Evolutionary conservation across 2,888 invertebrate genomes (phyloP).

Genomic region (Ramazzottius varieornatus): DNA sequence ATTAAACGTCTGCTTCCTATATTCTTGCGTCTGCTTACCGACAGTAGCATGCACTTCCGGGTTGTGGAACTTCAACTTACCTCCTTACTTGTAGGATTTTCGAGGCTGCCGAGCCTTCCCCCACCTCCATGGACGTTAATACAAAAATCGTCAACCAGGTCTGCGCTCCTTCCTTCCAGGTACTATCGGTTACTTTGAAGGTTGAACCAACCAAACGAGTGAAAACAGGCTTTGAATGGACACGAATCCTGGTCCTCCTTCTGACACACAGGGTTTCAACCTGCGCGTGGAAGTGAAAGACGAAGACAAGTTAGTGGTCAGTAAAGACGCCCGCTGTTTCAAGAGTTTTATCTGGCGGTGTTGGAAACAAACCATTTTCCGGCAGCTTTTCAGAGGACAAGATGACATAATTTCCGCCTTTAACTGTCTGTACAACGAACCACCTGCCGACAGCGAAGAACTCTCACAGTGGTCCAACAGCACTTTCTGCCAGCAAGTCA

Average conservation of each 20-base stretch:
- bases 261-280: neutral
- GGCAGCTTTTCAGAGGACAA: neutral
- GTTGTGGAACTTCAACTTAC: neutral
- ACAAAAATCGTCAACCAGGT: neutral
- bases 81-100: neutral
- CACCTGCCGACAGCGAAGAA: neutral
- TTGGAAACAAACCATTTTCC: neutral
- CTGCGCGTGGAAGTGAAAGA: neutral
- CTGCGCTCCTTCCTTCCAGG: neutral
- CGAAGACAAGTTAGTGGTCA: neutral
- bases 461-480: neutral
- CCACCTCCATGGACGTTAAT: neutral
- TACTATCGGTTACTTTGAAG: too few species aligned
- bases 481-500: neutral
- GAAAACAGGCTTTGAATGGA: too few species aligned
- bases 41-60: too few species aligned
- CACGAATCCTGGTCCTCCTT: too few species aligned
- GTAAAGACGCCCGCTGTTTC: too few species aligned
- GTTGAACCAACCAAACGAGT: too few species aligned
- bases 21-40: too few species aligned
- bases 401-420: neutral
- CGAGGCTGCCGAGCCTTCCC: neutral
- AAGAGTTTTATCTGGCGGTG: too few species aligned
- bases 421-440: neutral
- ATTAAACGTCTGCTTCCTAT: too few species aligned